A percentile compares a stretch with the other conserved stretches of the same genome.
phyloP scores from a whole-genome alignment of 2,113 vertebrate species.

The Trichomycterus rosablanca region DNA sequence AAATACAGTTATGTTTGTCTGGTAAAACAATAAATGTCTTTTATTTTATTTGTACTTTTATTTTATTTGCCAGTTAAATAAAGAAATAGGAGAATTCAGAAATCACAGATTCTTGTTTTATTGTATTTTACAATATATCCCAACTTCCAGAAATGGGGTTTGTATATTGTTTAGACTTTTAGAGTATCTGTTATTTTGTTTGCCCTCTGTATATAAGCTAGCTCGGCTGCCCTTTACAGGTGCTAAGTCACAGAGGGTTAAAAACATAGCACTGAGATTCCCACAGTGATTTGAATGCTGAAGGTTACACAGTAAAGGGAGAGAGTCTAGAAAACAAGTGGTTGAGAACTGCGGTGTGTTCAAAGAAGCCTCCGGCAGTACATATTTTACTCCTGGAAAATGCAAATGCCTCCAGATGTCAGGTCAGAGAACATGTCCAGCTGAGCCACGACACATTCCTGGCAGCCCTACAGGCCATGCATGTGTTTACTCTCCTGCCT shows the following conservation, averaged over 20 bases:
- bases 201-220: neutral
- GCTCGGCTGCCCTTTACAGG: neutral
- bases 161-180: no score
- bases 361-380: constrained; percentile 32
- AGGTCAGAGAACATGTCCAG: constrained; percentile 30
- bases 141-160: no score
- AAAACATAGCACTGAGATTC: neutral
- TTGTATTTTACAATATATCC: no score
- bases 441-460: constrained; percentile 12
- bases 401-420: constrained; percentile 25
- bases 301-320: neutral
- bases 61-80: no score
- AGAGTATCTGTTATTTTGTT: neutral
- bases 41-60: no score
- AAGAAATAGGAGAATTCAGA: no score
- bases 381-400: constrained; percentile 28
- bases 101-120: no score
- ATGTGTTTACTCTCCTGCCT: constrained; percentile 16
- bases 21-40: no score
- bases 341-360: constrained; percentile 18
- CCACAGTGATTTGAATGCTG: constrained; percentile 2
- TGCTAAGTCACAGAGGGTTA: neutral
- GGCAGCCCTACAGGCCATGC: constrained; percentile 22
- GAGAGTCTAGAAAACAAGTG: constrained; percentile 32
- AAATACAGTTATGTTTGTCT: no score